Conservation (phyloP, 1,140 invertebrate genomes). For the Adoxophyes honmai region DNA sequence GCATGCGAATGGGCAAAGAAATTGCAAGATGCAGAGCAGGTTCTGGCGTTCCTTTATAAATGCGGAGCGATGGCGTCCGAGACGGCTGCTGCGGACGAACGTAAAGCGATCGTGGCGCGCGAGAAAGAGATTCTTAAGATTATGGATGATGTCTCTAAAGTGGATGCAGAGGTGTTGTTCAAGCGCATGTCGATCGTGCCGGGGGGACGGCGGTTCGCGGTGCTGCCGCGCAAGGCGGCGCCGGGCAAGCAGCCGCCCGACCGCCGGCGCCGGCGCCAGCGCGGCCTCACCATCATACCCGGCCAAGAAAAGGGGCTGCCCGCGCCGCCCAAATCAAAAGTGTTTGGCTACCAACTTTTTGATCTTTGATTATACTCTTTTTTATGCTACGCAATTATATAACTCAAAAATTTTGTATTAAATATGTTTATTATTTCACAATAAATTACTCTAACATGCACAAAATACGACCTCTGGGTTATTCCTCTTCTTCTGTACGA, state of each 20-base stretch:
- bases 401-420: too few relatives aligned
- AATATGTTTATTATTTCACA: too few relatives aligned
- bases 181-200: slow-evolving; percentile 66
- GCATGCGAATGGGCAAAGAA: slow-evolving; percentile 65
- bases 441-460: too few relatives aligned
- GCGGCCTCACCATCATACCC: slow-evolving; percentile 55
- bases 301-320: slow-evolving; percentile 48
- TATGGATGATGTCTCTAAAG: slow-evolving; percentile 44
- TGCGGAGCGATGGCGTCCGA: slow-evolving; percentile 60
- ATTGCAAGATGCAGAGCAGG: slow-evolving; percentile 55
- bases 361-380: slow-evolving; percentile 35
- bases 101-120: slow-evolving; percentile 53
- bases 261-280: slow-evolving; percentile 42
- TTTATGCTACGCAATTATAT: too few relatives aligned
- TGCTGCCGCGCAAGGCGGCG: slow-evolving; percentile 48
- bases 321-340: slow-evolving; percentile 46
- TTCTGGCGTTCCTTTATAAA: slow-evolving; percentile 58
- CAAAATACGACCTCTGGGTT: too few relatives aligned
- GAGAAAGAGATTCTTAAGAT: slow-evolving; percentile 54
- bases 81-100: slow-evolving; percentile 50
- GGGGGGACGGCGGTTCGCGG: slow-evolving; percentile 53
- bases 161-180: slow-evolving; percentile 58
- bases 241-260: slow-evolving; percentile 31
- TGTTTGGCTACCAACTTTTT: slow-evolving; percentile 57
- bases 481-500: too few relatives aligned